Base-by-base conservation (phyloP, 1,140 invertebrate genomes). In the Hypsibius dujardini region DNA sequence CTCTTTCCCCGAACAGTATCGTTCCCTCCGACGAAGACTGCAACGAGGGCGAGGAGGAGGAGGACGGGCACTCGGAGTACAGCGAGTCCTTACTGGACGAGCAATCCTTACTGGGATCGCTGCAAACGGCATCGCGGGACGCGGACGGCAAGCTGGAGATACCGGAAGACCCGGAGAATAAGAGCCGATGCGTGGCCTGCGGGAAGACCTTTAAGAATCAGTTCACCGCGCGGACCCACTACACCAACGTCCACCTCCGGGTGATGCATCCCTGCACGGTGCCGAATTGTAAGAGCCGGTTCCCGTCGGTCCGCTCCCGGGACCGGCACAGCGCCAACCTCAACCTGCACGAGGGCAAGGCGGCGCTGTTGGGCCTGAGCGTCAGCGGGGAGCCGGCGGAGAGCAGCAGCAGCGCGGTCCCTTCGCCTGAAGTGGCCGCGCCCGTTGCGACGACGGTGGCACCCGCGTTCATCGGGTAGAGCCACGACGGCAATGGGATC, bases 221-320 rank as follows among this genome's bases (percentile, higher is more conserved):
- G 76, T 95, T 94, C 76, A 88, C 88, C n/a, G 86, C 95, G 1
- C 95, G 94, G 80, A 91, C 89, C 0, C 93, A 96, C 77, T 95
- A 92, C 80, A 91, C 93, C 81, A 95, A 91, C 79, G 89, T 92
- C 0, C 94, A 96, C 81, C 84, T 95, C 59, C 95, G 95, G 79
- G 79, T 95, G 72, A 93, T 95, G 87, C 92, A 96, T 79, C 90
- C 90, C 76, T 97, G 94, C 80, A 92, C 87, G 73, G 88, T 95
- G 1, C 90, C 94, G 73, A 92, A 93, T n/a, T 96, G 93, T 77
- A 91, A 90, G 78, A 92, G 92, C 0, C 87, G 90, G 0, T 97
- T 96, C 77, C 90, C 90, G n/a, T 95, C 92, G 0, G 95, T 92
- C 78, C 81, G 91, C 69, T 92, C 89, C 74, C 85, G 92, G 72